Evolutionary conservation across 1,140 invertebrate genomes (phyloP).

Genomic region (Drosophila yakuba): DNA sequence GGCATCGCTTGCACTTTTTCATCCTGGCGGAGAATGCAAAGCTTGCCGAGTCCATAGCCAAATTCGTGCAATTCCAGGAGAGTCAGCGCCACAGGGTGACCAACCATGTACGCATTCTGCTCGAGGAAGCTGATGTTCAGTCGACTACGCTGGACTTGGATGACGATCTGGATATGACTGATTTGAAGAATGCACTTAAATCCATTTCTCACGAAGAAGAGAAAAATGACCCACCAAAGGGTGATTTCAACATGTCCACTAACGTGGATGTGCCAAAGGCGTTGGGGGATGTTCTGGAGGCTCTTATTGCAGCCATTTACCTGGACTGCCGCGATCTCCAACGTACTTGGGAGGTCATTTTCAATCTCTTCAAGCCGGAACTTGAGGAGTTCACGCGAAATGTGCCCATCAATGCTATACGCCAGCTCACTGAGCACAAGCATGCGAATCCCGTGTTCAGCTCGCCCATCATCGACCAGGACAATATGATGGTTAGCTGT

Average conservation of each 20-base stretch:
- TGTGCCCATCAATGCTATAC: constrained; percentile 95
- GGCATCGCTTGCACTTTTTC: constrained; percentile 91
- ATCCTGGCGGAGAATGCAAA: constrained; percentile 88
- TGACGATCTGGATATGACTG: constrained; percentile 26
- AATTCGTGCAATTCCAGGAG: constrained; percentile 93
- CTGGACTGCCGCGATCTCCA: constrained; percentile 93
- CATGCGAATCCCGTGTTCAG: constrained; percentile 87
- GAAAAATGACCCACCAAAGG: background rate
- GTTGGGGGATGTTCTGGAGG: constrained; percentile 97
- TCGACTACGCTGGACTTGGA: constrained; percentile 58
- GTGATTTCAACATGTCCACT: constrained; percentile 86
- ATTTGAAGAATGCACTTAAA: background rate
- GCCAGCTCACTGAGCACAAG: constrained; percentile 91
- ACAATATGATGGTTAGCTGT: constrained; percentile 87
- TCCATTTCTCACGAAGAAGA: background rate
- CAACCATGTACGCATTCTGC: constrained; percentile 87
- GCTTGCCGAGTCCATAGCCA: constrained; percentile 89
- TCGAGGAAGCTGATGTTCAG: constrained; percentile 88
- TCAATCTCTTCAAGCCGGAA: constrained; percentile 90
- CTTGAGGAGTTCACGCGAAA: constrained; percentile 91
- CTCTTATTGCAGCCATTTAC: constrained; percentile 95
- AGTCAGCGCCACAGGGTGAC: constrained; percentile 88
- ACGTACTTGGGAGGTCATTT: constrained; percentile 93
- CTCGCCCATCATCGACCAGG: constrained; percentile 72
- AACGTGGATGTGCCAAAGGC: constrained; percentile 95